phyloP scores from a whole-genome alignment of 2,113 vertebrate genomes.

The Osmerus mordax region DNA sequence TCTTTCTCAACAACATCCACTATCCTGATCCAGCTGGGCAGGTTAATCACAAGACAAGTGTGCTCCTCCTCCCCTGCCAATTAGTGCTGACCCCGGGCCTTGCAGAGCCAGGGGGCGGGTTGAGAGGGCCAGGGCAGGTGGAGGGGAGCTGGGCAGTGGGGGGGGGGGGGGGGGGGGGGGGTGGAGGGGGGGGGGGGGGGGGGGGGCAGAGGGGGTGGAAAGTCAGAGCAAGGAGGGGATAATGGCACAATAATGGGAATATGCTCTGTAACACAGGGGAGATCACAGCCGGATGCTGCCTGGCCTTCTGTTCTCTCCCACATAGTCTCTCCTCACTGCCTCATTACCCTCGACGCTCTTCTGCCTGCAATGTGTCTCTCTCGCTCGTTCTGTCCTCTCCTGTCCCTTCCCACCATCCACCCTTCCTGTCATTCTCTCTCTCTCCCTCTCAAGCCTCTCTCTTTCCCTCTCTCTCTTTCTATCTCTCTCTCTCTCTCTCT shows the following conservation, averaged over 20 bases:
- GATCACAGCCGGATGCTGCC: slow-evolving; percentile 30
- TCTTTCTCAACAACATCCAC: not conserved
- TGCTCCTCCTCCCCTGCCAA: slow-evolving; percentile 49
- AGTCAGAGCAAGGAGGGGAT: slow-evolving; percentile 39
- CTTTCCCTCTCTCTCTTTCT: too few relatives aligned
- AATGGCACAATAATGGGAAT: slow-evolving; percentile 55
- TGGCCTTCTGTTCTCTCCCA: slow-evolving; percentile 29
- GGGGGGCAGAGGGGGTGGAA: not conserved
- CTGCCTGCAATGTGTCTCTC: not conserved
- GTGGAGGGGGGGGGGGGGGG: slow-evolving; percentile 10
- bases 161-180: slow-evolving; percentile 16
- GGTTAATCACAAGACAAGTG: slow-evolving; percentile 46
- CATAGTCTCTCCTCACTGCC: slow-evolving; percentile 14
- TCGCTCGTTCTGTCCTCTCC: not conserved
- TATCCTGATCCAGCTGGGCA: not conserved
- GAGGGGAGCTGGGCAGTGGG: slow-evolving; percentile 12
- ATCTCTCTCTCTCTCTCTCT: not conserved
- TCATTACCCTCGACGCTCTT: slow-evolving; percentile 56
- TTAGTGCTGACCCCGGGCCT: slow-evolving; percentile 41
- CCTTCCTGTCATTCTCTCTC: slow-evolving; percentile 13
- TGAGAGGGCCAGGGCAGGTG: not conserved
- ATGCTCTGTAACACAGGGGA: slow-evolving; percentile 34
- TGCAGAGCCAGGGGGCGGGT: slow-evolving; percentile 19
- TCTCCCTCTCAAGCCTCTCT: not conserved
- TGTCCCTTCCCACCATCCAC: not conserved